These are phyloP conservation scores for Esox lucius DNA, from an alignment of 2,797 vertebrate species.

Conservation along the genomic window DNA sequence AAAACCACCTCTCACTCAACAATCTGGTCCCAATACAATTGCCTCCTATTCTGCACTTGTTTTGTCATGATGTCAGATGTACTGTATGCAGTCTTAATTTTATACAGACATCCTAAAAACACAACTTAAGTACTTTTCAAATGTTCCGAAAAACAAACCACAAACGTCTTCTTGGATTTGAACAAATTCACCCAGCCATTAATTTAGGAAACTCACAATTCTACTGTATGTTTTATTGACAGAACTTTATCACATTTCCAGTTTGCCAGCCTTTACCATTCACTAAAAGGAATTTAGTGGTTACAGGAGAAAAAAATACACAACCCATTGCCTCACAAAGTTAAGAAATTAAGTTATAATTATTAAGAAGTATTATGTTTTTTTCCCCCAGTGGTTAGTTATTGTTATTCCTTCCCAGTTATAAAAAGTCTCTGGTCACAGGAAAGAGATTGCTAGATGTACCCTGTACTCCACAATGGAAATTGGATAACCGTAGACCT, in stretches of 20 bases:
- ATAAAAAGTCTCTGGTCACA: neutral
- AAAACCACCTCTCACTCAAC: constrained; percentile 6
- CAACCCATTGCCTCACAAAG: constrained; percentile 9
- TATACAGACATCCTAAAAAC: neutral
- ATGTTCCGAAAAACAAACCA: constrained; percentile 25
- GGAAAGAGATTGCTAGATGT: constrained; percentile 2
- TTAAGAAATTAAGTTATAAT: constrained; percentile 1
- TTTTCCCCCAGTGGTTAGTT: constrained; percentile 6
- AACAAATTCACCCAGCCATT: neutral
- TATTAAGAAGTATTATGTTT: constrained; percentile 8
- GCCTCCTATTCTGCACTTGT: neutral
- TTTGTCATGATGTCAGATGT: neutral
- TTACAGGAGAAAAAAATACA: neutral
- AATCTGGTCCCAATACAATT: neutral
- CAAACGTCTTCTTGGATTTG: too few relatives aligned
- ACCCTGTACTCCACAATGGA: neutral
- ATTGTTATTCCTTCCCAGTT: constrained; percentile 6
- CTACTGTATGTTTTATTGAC: constrained; percentile 7
- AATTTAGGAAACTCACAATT: constrained; percentile 5
- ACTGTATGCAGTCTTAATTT: neutral
- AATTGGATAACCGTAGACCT: neutral
- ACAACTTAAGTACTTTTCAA: neutral
- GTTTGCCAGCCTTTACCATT: constrained; percentile 20
- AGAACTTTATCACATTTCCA: constrained; percentile 20
- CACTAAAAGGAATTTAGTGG: constrained; percentile 24